Percentiles rank a stretch among this genome's conserved stretches.
Conservation (phyloP, 2,797 vertebrate genomes). For the Gila robusta region DNA sequence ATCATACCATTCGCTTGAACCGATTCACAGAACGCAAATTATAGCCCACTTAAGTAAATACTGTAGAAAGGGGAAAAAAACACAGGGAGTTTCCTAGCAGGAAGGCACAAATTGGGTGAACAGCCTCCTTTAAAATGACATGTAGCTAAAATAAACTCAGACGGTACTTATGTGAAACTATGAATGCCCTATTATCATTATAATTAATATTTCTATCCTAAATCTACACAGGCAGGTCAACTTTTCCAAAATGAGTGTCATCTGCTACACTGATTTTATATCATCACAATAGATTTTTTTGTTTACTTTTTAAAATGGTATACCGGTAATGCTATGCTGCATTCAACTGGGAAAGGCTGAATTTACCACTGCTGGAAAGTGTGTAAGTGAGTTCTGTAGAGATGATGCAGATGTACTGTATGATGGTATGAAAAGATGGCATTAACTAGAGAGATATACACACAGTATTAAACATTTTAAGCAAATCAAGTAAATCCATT, state of each 20-base stretch:
- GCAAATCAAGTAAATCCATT: neutral
- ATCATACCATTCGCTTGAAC: constrained; percentile 37
- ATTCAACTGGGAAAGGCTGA: neutral
- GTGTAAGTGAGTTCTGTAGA: neutral
- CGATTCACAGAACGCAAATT: constrained; percentile 54
- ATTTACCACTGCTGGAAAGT: neutral
- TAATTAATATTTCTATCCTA: constrained; percentile 11
- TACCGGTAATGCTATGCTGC: neutral
- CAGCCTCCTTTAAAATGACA: constrained; percentile 60
- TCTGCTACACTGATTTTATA: constrained; percentile 6
- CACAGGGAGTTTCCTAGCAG: constrained; percentile 61
- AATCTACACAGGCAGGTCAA: neutral
- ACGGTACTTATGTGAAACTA: constrained; percentile 55
- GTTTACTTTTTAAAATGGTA: neutral
- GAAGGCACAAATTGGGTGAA: constrained; percentile 58
- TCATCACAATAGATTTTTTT: constrained; percentile 1
- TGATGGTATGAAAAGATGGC: neutral
- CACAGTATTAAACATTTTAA: neutral
- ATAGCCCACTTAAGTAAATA: constrained; percentile 50
- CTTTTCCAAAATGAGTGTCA: neutral
- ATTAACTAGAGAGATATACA: neutral
- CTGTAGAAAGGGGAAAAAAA: constrained; percentile 30
- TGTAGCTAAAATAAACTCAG: constrained; percentile 60
- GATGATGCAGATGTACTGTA: neutral
- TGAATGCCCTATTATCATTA: constrained; percentile 35